phyloP scores from a whole-genome alignment of 2,888 invertebrate genomes.

The Pediacus dermestoides region DNA sequence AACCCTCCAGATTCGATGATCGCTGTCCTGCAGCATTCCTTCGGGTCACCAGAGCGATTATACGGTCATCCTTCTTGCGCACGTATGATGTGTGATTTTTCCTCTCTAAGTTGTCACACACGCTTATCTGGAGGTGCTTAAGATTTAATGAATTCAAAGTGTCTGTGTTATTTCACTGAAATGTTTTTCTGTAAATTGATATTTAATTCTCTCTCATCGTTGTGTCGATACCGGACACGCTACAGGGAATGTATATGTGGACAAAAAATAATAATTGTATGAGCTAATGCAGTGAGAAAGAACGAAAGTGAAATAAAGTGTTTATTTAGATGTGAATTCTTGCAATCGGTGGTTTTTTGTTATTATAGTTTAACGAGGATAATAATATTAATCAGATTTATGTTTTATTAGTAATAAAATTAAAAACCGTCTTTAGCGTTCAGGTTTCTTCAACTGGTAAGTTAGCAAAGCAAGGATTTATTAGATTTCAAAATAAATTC shows the following conservation, averaged over 20 bases:
- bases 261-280: no score
- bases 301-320: no score
- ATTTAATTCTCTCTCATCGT: constrained; percentile 37
- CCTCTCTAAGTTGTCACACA: constrained; percentile 35
- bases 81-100: constrained; percentile 23
- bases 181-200: constrained; percentile 43
- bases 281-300: no score
- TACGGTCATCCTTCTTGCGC: constrained; percentile 31
- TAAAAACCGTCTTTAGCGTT: no score
- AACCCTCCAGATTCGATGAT: constrained; percentile 28
- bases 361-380: no score
- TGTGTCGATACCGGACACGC: constrained; percentile 37
- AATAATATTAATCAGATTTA: no score
- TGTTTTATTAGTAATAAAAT: no score
- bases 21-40: constrained; percentile 42
- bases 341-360: no score
- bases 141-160: constrained; percentile 43
- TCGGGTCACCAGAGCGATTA: constrained; percentile 37
- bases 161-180: constrained; percentile 39
- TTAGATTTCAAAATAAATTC: no score
- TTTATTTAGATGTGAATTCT: no score
- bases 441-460: no score
- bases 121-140: constrained; percentile 40
- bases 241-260: constrained; percentile 13
- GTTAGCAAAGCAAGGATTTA: no score